Evolutionary conservation across 2,797 vertebrate genomes (phyloP).

Genomic region (Lates japonicus): DNA sequence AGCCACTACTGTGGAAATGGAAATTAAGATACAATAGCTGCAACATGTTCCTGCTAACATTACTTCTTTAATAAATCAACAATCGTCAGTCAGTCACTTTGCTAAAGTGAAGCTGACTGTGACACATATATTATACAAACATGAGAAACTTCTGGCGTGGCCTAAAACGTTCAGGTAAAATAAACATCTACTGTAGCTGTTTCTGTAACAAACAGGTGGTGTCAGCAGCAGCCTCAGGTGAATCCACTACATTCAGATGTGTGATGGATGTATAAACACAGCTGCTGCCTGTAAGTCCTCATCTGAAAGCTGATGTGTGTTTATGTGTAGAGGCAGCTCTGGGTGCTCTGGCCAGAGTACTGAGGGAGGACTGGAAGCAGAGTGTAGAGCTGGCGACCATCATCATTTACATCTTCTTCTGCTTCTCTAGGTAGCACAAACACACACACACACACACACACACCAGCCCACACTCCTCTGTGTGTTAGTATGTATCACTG

Average conservation of each 20-base stretch:
- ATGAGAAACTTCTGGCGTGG: too few relatives aligned
- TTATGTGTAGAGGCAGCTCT: conserved; percentile 89
- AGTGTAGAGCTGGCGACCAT: conserved; percentile 97
- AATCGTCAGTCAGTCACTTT: too few relatives aligned
- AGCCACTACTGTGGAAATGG: too few relatives aligned
- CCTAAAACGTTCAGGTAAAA: too few relatives aligned
- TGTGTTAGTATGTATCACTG: background rate
- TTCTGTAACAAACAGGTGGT: too few relatives aligned
- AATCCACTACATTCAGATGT: background rate
- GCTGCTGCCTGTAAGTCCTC: background rate
- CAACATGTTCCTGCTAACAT: background rate
- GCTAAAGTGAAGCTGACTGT: background rate
- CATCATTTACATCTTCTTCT: conserved; percentile 88
- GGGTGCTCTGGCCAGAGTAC: conserved; percentile 94
- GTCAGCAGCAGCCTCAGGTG: background rate
- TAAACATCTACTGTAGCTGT: too few relatives aligned
- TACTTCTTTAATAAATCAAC: background rate
- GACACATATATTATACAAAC: too few relatives aligned
- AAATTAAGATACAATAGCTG: too few relatives aligned
- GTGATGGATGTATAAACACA: too few relatives aligned
- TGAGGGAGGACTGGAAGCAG: conserved; percentile 98
- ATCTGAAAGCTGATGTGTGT: conserved; percentile 36
- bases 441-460: conserved; percentile 4
- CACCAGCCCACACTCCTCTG: background rate
- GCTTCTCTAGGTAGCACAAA: conserved; percentile 77